Base-by-base conservation (phyloP, 2,113 vertebrate genomes). In the Hydropotes inermis region DNA sequence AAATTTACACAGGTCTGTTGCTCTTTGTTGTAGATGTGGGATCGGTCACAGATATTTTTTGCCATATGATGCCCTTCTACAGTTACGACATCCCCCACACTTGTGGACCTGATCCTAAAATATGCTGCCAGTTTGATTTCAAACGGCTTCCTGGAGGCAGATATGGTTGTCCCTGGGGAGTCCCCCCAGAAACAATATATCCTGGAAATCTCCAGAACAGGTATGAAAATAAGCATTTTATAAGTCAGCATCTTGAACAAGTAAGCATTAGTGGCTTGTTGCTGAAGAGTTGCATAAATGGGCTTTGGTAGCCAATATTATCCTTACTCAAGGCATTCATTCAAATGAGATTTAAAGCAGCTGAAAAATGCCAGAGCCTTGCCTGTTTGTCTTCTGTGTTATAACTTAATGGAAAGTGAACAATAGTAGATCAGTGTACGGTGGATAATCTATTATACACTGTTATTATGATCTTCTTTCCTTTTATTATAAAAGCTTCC, bases 41-140 rank as follows among this genome's bases (percentile, higher is more conserved):
- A 98, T 98, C 99, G 94, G 98, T 93, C 98, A 99, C 99, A 96
- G 99, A 99, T 98, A 99, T 99, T 97, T 98, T 99, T 47, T 99
- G 99, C 98, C 99, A 99, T 98, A 99, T 99, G 99, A 99, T 99
- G 99, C 99, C 99, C 39, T 99, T 99, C 99, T 99, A 99, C 98
- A 99, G 99, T 98, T 99, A 99, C 70, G 99, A 99, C 57, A 30
- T 99, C 64, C 99, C 99, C 79, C 99, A 99, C 98, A 99, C 99
- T 8, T 99, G 99, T 33, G 99, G 99, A 58, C 99, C 99, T 0
- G 99, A 99, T 98, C 99, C 99, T 0, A 99, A 99, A 61, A 98
- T 99, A 93, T 99, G 99, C 98, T 99, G 99, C 97, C 99, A 99
- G 98, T 99, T 99, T 98, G 99, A 99, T 98, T 99, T 99, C 97